Percentiles rank a stretch among this genome's conserved stretches.
phyloP scores from a whole-genome alignment of 2,113 vertebrate species.

The Panurus biarmicus region DNA sequence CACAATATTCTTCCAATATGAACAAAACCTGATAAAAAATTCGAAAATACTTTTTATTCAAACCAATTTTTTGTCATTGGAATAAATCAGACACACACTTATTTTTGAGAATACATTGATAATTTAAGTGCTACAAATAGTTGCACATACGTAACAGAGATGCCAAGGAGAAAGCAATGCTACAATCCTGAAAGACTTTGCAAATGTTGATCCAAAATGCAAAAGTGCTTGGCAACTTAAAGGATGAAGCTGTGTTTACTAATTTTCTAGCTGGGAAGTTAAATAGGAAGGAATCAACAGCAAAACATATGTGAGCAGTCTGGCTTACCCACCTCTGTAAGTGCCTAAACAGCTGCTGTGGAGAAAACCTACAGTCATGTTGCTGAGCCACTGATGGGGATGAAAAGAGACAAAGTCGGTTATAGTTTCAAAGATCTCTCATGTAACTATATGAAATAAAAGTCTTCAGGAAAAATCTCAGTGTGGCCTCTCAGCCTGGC shows the following conservation, averaged over 20 bases:
- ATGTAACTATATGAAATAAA: background rate
- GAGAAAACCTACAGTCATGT: background rate
- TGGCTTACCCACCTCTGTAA: conserved; percentile 2
- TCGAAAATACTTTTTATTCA: background rate
- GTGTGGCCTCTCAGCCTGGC: background rate
- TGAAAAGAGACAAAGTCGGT: background rate
- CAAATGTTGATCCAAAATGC: background rate
- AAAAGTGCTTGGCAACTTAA: conserved; percentile 51
- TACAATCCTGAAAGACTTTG: background rate
- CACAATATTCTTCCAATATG: background rate
- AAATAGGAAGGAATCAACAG: conserved; percentile 45
- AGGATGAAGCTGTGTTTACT: conserved; percentile 47
- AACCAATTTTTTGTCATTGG: background rate
- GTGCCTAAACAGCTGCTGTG: conserved; percentile 48
- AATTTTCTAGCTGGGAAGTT: conserved; percentile 61
- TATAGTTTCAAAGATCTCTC: background rate
- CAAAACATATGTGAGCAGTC: conserved; percentile 52
- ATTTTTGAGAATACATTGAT: background rate
- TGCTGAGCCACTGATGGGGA: background rate
- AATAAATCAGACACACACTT: background rate
- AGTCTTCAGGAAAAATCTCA: background rate
- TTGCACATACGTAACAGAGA: background rate
- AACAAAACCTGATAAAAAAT: background rate
- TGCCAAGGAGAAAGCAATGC: background rate
- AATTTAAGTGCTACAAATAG: background rate